A percentile compares a stretch with the other conserved stretches of the same genome.
Evolutionary conservation across 1,140 invertebrate genomes (phyloP).

Genomic region (Drosophila busckii): DNA sequence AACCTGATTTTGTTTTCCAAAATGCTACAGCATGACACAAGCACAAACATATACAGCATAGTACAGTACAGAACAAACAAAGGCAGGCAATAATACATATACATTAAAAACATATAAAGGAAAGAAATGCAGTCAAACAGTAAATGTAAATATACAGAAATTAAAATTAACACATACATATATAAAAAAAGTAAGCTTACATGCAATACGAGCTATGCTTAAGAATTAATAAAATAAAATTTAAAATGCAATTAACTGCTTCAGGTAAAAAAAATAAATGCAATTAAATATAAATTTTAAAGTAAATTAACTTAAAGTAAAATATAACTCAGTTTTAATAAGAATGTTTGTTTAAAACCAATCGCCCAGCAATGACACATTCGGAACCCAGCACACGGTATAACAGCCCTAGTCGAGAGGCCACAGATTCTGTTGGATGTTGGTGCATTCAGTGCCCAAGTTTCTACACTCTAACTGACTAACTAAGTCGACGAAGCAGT

Average conservation of each 20-base stretch:
- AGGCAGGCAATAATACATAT: slow-evolving; percentile 55
- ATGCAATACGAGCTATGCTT: slow-evolving; percentile 20
- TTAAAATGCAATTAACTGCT: background rate
- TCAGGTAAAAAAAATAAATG: slow-evolving; percentile 46
- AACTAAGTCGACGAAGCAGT: no score
- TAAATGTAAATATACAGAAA: slow-evolving; percentile 19
- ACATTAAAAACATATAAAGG: slow-evolving; percentile 35
- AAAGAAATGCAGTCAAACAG: slow-evolving; percentile 8
- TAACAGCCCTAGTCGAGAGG: no score
- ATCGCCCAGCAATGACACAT: no score
- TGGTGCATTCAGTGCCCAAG: slow-evolving; percentile 69
- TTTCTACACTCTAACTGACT: slow-evolving; percentile 71
- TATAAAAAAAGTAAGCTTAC: slow-evolving; percentile 26
- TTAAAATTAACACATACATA: slow-evolving; percentile 12
- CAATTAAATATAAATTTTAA: slow-evolving; percentile 41
- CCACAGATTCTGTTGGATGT: no score
- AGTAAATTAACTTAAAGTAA: slow-evolving; percentile 54
- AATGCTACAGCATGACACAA: slow-evolving; percentile 81
- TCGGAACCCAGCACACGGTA: no score
- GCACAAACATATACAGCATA: slow-evolving; percentile 27
- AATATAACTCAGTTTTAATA: slow-evolving; percentile 52
- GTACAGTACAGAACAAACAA: slow-evolving; percentile 47
- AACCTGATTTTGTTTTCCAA: slow-evolving; percentile 89
- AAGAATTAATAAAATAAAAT: slow-evolving; percentile 31
- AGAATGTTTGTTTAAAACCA: no score